Evolutionary conservation across 2,797 vertebrate species (phyloP).

Genomic region (Clarias laeviceps): DNA sequence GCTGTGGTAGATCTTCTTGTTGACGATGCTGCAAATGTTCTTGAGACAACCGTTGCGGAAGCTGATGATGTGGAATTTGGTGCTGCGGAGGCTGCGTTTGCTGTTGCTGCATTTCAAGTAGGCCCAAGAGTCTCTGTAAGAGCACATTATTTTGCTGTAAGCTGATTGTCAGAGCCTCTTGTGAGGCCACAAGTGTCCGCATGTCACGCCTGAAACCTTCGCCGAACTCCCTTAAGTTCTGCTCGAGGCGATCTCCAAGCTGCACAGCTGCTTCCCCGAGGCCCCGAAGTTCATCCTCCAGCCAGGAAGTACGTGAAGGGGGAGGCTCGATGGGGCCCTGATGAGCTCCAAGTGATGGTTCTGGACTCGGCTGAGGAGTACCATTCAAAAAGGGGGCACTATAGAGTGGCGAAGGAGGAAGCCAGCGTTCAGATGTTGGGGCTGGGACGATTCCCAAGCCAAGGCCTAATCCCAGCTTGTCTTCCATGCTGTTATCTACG

Average conservation of each 20-base stretch:
- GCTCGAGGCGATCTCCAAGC: conserved; percentile 78
- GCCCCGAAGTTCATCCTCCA: conserved; percentile 79
- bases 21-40: conserved; percentile 56
- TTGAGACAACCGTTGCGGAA: conserved; percentile 62
- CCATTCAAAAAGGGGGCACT: conserved; percentile 82
- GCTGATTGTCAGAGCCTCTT: conserved; percentile 77
- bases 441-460: conserved; percentile 79
- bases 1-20: conserved; percentile 41
- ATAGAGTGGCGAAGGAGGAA: conserved; percentile 81
- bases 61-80: conserved; percentile 46
- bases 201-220: conserved; percentile 79
- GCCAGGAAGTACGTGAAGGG: conserved; percentile 75
- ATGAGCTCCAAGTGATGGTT: conserved; percentile 77
- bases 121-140: conserved; percentile 77
- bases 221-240: conserved; percentile 76
- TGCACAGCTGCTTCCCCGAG: conserved; percentile 79
- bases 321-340: conserved; percentile 76
- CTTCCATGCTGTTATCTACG: conserved; percentile 79
- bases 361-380: conserved; percentile 79
- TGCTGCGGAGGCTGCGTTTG: conserved; percentile 64
- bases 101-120: conserved; percentile 77
- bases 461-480: conserved; percentile 78
- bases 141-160: conserved; percentile 83
- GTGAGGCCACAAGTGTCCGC: conserved; percentile 78
- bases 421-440: conserved; percentile 79